Evolutionary conservation across 2,888 invertebrate genomes (phyloP), one percentile per base, ranked within the genome.

Genomic region (Stenoptilia bipunctidactyla): DNA sequence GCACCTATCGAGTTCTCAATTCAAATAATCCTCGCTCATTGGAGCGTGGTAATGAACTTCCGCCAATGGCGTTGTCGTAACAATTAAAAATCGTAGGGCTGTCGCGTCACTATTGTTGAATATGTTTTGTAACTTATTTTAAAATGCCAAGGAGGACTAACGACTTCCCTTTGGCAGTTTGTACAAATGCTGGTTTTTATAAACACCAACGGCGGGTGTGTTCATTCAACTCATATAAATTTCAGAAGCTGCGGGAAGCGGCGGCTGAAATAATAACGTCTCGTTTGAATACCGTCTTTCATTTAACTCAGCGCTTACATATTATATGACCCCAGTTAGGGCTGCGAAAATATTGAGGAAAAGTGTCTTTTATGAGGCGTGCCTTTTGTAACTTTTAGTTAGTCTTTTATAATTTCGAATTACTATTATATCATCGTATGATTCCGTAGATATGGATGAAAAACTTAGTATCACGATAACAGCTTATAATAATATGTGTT

Each of bases 61-160:
- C 70, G 59, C 62, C 70, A 64, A 69, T 70, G 58, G 56, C 49
- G 52, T 50, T 53, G 55, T 48, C 49, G 53, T 50, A 53, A 68
- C 66, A 67, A 69, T 69, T 61, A 62, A 65, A 58, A 44, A 46
- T 53, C 56, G 56, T 49, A 67, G 58, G 70, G 67, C 50, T 65
- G 57, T 56, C 59, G 41, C 55, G 46, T 36, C 43, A 43, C 45
- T 49, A 61, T 66, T 65, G 63, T 65, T 51, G 20, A 44, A 52
- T 51, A 51, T 48, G 55, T 49, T 51, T 48, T 48, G 40, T 48
- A 51, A 55, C 55, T 56, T 55, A 58, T 56, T 49, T 54, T 46
- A 53, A 60, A 57, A 54, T 54, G 51, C 55, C 44, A 48, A 47
- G 48, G 44, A 20, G 47, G 49, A 51, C 55, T 66, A 70, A 66